Base-by-base conservation (phyloP, 2,113 vertebrate genomes). In the Indicator indicator region DNA sequence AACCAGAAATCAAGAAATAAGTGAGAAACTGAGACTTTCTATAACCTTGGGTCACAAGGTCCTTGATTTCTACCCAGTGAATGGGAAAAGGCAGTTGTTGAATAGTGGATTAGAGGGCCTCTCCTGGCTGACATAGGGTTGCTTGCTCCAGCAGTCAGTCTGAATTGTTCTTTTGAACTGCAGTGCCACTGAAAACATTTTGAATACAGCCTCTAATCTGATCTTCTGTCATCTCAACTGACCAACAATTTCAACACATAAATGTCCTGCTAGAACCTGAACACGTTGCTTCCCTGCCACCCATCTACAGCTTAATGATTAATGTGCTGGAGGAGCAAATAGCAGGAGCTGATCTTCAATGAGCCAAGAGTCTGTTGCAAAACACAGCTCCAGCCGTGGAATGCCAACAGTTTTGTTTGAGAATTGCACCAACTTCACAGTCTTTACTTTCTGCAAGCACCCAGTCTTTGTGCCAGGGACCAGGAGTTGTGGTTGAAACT, bases 241-340 rank as follows among this genome's bases (percentile, higher is more conserved):
- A 63, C 55, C 5, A 0, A 32, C 7, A 32, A 26, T 50, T 83
- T 91, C 60, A 68, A n/a, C 30, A 46, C 46, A 5, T 23, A 11
- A 13, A 86, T 63, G 46, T 86, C 42, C 56, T 82, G 30, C 68
- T 85, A 52, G 87, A 93, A 52, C 36, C 72, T 46, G 33, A 70
- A 52, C 23, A 40, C 33, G 60, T 24, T 0, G 1, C 44, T 58
- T 69, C 26, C 19, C 32, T 56, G 64, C 72, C 69, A 60, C 75
- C n/a, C 44, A 40, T 52, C 64, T 85, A 16, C 82, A 88, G 75
- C 68, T 88, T 88, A 65, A 64, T 81, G 75, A 93, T 91, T 80
- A 80, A 91, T 28, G 56, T 48, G 56, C 68, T 64, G 19, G 24
- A 20, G 46, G 40, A 89, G 27, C 54, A 83, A 87, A 58, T 9